Conservation (phyloP, 2,888 invertebrate genomes). For the Mesopsocus fuscifrons region DNA sequence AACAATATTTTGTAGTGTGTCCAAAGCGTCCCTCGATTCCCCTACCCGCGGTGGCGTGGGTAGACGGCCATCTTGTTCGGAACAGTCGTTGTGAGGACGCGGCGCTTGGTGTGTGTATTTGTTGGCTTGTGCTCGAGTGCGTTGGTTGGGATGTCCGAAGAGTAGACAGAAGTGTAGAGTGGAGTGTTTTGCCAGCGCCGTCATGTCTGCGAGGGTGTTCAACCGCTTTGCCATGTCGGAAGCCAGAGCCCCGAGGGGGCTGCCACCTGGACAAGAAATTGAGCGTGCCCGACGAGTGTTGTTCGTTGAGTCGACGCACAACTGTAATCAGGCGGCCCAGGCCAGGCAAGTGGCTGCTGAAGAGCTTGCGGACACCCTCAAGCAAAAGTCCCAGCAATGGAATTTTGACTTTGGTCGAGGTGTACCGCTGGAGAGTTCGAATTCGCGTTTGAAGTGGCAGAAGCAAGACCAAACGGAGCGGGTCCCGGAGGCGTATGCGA, state of each 20-base stretch:
- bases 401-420: neutral
- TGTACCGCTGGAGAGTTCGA: neutral
- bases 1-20: too few species aligned
- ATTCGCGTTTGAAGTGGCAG: neutral
- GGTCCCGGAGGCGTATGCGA: neutral
- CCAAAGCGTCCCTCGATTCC: too few species aligned
- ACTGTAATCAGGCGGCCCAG: too few species aligned
- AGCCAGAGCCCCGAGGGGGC: neutral
- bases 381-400: neutral
- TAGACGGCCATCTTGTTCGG: neutral
- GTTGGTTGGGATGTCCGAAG: neutral
- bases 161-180: too few species aligned
- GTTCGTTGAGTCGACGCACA: neutral
- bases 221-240: neutral
- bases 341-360: neutral
- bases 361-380: neutral
- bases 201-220: neutral
- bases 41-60: neutral
- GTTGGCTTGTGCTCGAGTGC: neutral
- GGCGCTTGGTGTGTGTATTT: neutral
- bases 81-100: neutral
- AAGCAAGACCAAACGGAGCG: neutral
- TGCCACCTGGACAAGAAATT: neutral
- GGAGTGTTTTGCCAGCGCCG: neutral
- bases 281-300: neutral